Evolutionary conservation across 2,113 vertebrate genomes (phyloP).

Genomic region (Aramus guarauna): DNA sequence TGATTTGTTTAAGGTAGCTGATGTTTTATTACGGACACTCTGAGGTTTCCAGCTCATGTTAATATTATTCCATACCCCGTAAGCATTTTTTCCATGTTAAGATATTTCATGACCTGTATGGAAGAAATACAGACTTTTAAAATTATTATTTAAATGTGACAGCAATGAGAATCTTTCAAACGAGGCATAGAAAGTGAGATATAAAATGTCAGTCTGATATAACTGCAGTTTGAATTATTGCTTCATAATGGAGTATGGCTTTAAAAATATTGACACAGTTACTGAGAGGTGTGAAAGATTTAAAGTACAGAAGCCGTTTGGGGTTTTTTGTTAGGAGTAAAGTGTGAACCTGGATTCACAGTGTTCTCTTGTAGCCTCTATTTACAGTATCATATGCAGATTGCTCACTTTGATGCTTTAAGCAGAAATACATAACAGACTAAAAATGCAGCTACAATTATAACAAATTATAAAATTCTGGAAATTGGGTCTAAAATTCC

Average conservation of each 20-base stretch:
- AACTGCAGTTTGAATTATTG: not conserved
- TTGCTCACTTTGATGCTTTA: not conserved
- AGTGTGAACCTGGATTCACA: not conserved
- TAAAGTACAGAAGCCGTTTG: not conserved
- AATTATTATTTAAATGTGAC: not conserved
- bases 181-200: not conserved
- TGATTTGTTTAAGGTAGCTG: not conserved
- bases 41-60: not conserved
- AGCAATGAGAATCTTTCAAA: not conserved
- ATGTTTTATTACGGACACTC: not conserved
- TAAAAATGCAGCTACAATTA: not conserved
- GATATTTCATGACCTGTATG: not conserved
- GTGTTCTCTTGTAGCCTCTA: not conserved
- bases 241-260: not conserved
- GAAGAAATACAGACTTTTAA: not conserved
- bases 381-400: not conserved
- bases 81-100: slow-evolving; percentile 10
- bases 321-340: not conserved
- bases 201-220: not conserved
- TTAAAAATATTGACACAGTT: not conserved
- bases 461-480: slow-evolving; percentile 32
- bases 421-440: not conserved
- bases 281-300: not conserved
- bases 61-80: not conserved
- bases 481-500: not conserved